These are phyloP conservation scores for Microctenopoma steveboyesi DNA, from an alignment of 2,797 vertebrate genomes.

Conservation along the genomic window DNA sequence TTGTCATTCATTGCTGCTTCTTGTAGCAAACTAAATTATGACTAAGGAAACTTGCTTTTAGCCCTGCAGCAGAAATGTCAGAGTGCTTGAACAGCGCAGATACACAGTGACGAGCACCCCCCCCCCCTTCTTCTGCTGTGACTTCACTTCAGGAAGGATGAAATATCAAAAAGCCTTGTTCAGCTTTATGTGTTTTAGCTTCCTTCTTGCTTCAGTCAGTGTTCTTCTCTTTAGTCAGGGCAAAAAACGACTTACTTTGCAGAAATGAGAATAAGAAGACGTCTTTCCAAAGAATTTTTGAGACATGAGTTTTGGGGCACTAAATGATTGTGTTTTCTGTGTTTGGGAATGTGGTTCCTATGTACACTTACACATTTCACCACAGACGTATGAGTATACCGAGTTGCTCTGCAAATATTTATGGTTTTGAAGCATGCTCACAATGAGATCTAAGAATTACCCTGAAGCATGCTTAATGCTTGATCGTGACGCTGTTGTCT, in stretches of 20 bases:
- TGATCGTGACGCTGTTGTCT: background rate
- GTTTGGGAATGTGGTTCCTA: slow-evolving; percentile 15
- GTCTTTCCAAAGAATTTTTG: background rate
- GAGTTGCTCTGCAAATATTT: slow-evolving; percentile 1
- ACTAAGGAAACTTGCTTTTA: slow-evolving; percentile 45
- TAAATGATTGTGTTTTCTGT: background rate
- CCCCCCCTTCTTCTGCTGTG: slow-evolving; percentile 5
- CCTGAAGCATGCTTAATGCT: background rate
- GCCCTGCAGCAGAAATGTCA: slow-evolving; percentile 41
- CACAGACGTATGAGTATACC: background rate
- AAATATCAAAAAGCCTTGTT: slow-evolving; percentile 45
- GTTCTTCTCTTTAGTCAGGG: background rate
- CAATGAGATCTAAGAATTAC: background rate
- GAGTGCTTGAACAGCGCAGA: slow-evolving; percentile 24
- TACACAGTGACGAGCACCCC: slow-evolving; percentile 2
- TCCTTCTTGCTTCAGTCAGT: background rate
- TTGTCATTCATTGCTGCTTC: slow-evolving; percentile 26
- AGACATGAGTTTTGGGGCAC: slow-evolving; percentile 3
- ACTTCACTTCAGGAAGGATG: slow-evolving; percentile 36
- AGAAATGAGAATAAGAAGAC: slow-evolving; percentile 3
- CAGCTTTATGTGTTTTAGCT: slow-evolving; percentile 22
- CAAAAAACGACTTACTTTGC: slow-evolving; percentile 4
- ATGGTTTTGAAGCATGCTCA: no score
- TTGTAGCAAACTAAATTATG: slow-evolving; percentile 45
- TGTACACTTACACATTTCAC: background rate